A percentile compares a stretch with the other conserved stretches of the same genome.
These are phyloP conservation scores for Formica aserva DNA, from an alignment of 2,888 invertebrate genomes.

Conservation along the genomic window DNA sequence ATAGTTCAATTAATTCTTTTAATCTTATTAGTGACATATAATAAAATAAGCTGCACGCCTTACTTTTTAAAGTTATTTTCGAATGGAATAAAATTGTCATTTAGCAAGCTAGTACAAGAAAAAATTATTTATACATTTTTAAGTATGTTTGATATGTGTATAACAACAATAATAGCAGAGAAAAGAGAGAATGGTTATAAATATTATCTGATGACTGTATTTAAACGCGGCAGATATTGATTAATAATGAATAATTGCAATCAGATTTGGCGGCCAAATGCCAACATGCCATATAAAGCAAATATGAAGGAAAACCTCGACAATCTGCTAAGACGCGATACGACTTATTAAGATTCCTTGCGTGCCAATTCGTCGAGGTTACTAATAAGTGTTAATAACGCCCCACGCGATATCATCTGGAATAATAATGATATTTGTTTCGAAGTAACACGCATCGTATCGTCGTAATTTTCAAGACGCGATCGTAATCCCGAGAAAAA, in stretches of 20 bases:
- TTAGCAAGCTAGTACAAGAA: not conserved
- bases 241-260: not conserved
- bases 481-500: slow-evolving; percentile 53
- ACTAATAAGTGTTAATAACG: slow-evolving; percentile 57
- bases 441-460: slow-evolving; percentile 65
- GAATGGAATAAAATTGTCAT: not conserved
- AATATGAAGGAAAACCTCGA: slow-evolving; percentile 11
- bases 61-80: not conserved
- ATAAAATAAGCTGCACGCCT: not conserved
- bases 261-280: slow-evolving; percentile 30
- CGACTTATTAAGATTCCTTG: slow-evolving; percentile 65
- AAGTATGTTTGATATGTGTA: not conserved
- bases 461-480: slow-evolving; percentile 66
- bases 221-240: not conserved
- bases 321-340: not conserved
- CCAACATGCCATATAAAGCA: not conserved
- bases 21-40: not conserved
- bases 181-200: not conserved
- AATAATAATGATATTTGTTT: slow-evolving; percentile 61
- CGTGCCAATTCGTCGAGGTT: slow-evolving; percentile 50
- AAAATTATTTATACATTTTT: not conserved
- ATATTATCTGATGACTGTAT: not conserved
- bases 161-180: not conserved
- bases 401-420: slow-evolving; percentile 58
- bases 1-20: not conserved